Evolutionary conservation across 2,888 invertebrate species (phyloP).

Genomic region (Altica lythri): DNA sequence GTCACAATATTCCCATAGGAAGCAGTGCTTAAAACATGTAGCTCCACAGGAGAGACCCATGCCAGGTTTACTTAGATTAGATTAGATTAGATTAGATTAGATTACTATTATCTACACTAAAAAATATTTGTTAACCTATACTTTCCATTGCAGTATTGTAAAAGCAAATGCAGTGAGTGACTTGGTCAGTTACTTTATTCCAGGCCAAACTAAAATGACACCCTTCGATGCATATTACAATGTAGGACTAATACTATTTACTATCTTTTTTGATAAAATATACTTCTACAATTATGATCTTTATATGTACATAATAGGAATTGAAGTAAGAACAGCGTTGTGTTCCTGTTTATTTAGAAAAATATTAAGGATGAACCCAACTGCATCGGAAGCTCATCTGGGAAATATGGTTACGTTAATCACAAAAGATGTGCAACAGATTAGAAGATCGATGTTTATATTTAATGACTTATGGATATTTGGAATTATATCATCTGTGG

Average conservation of each 20-base stretch:
- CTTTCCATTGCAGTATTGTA: slow-evolving; percentile 41
- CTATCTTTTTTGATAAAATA: slow-evolving; percentile 73
- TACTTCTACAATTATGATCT: slow-evolving; percentile 74
- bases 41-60: too few relatives aligned
- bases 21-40: too few relatives aligned
- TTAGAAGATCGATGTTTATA: slow-evolving; percentile 85
- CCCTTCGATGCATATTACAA: slow-evolving; percentile 68
- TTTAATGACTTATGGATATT: slow-evolving; percentile 89
- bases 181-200: slow-evolving; percentile 45
- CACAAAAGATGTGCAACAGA: slow-evolving; percentile 90
- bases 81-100: too few relatives aligned
- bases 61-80: too few relatives aligned
- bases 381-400: slow-evolving; percentile 71
- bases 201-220: slow-evolving; percentile 41
- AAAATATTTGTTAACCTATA: too few relatives aligned
- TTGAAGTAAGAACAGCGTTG: slow-evolving; percentile 78
- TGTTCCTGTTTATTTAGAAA: slow-evolving; percentile 61
- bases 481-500: slow-evolving; percentile 55
- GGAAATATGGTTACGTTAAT: slow-evolving; percentile 82
- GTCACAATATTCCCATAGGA: too few relatives aligned
- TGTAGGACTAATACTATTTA: slow-evolving; percentile 70
- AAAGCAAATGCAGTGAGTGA: slow-evolving; percentile 45
- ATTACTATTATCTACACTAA: too few relatives aligned
- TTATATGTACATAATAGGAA: slow-evolving; percentile 71
- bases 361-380: slow-evolving; percentile 46